Percentiles rank a stretch among this genome's conserved stretches.
Evolutionary conservation across 1,140 invertebrate species (phyloP).

Genomic region (Sinonovacula constricta): DNA sequence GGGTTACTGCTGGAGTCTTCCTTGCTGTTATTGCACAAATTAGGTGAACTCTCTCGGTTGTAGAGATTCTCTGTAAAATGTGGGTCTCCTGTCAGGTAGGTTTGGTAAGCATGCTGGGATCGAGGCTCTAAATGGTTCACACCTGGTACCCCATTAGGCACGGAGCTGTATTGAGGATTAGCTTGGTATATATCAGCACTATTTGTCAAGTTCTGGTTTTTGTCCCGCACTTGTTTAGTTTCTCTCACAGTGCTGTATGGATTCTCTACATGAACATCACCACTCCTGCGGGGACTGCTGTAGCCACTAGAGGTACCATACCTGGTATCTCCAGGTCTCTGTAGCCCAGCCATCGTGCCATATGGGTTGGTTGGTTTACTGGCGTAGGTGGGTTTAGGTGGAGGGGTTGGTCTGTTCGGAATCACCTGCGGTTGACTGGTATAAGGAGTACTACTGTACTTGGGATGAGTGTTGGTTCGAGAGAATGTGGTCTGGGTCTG

Average conservation of each 20-base stretch:
- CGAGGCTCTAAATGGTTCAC: slow-evolving; percentile 29
- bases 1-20: slow-evolving; percentile 76
- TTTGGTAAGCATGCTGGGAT: slow-evolving; percentile 44
- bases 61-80: slow-evolving; percentile 28
- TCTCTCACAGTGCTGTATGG: slow-evolving; percentile 35
- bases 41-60: slow-evolving; percentile 46
- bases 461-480: neutral
- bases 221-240: neutral
- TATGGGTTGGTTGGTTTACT: slow-evolving; percentile 43
- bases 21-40: slow-evolving; percentile 54
- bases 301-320: too few relatives aligned
- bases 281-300: too few relatives aligned
- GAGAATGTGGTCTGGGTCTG: neutral
- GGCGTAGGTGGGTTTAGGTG: slow-evolving; percentile 35
- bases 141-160: slow-evolving; percentile 2
- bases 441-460: slow-evolving; percentile 28
- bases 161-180: too few relatives aligned
- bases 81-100: slow-evolving; percentile 40
- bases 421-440: neutral
- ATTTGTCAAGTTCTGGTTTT: slow-evolving; percentile 7
- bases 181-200: slow-evolving; percentile 19
- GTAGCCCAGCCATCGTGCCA: slow-evolving; percentile 36
- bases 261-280: too few relatives aligned
- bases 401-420: neutral
- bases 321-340: slow-evolving; percentile 5